Evolutionary conservation across 2,888 invertebrate species (phyloP), one percentile per base, ranked within the genome.

Genomic region (Ganaspis brasiliensis): DNA sequence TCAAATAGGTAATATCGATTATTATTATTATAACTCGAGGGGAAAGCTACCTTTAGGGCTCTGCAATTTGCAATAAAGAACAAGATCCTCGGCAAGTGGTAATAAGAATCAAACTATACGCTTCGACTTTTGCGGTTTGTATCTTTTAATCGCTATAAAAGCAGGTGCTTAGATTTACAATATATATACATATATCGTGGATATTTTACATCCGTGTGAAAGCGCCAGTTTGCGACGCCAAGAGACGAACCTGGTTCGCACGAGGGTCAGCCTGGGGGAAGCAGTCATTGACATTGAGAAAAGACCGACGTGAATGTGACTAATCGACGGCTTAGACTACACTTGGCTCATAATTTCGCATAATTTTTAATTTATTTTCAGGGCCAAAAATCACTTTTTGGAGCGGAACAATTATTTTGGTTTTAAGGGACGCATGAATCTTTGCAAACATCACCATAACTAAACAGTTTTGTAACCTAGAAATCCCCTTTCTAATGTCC

Each of bases 221-320:
- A 86, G 87, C 86, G 84, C 79, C 76, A 81, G 83, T 83, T 84
- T 73, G 78, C 24, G 55, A 71, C 26, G 71, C 82, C 82, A 82
- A 84, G 84, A 86, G 80, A 80, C 83, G 84, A 82, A 81, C 80
- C 80, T 81, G 79, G 83, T 82, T 85, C 83, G 80, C 84, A 84
- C 85, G 85, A 82, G 84, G 85, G 85, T 86, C 87, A 84, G 82
- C 84, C 81, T 80, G 82, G 85, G 83, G 82, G 85, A 83, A 87
- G 86, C 87, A 87, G 87, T 87, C 87, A 87, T 87, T 87, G 87
- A 87, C 87, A 87, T 87, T 87, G 87, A 83, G 83, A 79, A 82
- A 61, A 78, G 74, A 80, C 80, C 76, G 79, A 81, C 80, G 77
- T 75, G 80, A 82, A 83, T 84, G 84, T 85, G 84, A 85, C 85